Percentiles rank a stretch among this genome's conserved stretches.
These are phyloP conservation scores for Halictus ligatus DNA, from an alignment of 2,888 invertebrate genomes.

Conservation along the genomic window DNA sequence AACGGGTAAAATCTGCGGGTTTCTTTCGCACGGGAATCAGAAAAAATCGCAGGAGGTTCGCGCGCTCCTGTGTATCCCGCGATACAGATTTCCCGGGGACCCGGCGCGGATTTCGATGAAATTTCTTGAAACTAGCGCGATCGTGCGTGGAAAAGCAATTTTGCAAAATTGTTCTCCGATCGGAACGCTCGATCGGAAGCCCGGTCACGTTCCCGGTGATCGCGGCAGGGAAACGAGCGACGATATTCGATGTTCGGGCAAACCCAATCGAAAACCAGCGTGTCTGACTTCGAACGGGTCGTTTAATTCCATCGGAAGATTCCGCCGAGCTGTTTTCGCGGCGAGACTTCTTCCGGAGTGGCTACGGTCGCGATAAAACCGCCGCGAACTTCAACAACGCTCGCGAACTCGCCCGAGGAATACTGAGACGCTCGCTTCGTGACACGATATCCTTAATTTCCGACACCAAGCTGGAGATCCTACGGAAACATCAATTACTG, in stretches of 20 bases:
- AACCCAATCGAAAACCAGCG: constrained; percentile 3
- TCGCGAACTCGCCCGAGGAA: constrained; percentile 25
- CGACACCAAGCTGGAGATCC: no score
- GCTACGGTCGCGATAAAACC: not conserved
- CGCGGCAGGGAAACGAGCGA: constrained; percentile 11
- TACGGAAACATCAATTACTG: no score
- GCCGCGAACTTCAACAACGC: constrained; percentile 5
- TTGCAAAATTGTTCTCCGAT: not conserved
- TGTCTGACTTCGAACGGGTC: constrained; percentile 5
- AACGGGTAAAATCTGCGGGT: not conserved
- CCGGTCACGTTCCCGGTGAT: constrained; percentile 21
- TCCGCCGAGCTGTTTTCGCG: no score
- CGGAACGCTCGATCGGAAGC: not conserved
- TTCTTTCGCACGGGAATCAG: no score
- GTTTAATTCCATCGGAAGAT: constrained; percentile 23
- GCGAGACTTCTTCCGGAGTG: no score
- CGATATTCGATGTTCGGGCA: not conserved
- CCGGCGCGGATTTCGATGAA: not conserved
- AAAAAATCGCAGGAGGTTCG: not conserved
- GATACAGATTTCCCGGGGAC: not conserved
- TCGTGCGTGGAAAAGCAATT: constrained; percentile 5
- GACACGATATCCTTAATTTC: no score
- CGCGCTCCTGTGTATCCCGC: not conserved
- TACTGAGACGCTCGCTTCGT: no score
- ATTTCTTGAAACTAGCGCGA: constrained; percentile 3